Base-by-base conservation (phyloP, 2,888 invertebrate species). In the Emmelina monodactyla region DNA sequence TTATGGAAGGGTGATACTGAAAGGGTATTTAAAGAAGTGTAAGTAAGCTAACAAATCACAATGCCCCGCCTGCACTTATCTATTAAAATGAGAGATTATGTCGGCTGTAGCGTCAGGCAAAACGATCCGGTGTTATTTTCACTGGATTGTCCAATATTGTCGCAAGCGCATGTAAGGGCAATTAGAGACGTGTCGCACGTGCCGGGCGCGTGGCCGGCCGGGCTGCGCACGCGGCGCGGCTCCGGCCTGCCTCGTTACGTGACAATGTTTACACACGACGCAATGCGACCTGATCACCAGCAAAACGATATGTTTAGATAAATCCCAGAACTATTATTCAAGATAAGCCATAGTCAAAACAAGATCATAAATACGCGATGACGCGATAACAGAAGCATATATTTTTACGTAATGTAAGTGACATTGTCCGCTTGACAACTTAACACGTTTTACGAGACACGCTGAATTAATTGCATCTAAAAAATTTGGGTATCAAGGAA, bases 11-110 rank as follows among this genome's bases (percentile, higher is more conserved):
- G 37, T 37, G 44, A 45, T 50, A 54, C 52, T 47, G 38, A 37
- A 43, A 46, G 53, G 54, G 11, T 10, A 25, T 10, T 4, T 25
- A 3, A 25, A n/a, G n/a, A n/a, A n/a, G n/a, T n/a, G 11, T 25
- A 25, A 25, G 6, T 55, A 50, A 51, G 58, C 53, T 54, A 62
- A 73, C 73, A 75, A 76, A 76, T 73, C 67, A 69, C 62, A 45
- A 58, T 59, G 57, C 71, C 62, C 71, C 78, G 60, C 73, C 76
- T 71, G 51, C 68, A 68, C 72, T 76, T 78, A 79, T 76, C 75
- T 78, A 75, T 79, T 72, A 73, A 75, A 76, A 76, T 76, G 71
- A 71, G 78, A 75, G 76, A 72, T 78, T 78, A 75, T 62, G 72
- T 61, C 59, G 55, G 68, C 60, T 67, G 53, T 58, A 60, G 56